These are phyloP conservation scores for Danaus plexippus DNA, from an alignment of 1,140 invertebrate genomes.

Conservation along the genomic window DNA sequence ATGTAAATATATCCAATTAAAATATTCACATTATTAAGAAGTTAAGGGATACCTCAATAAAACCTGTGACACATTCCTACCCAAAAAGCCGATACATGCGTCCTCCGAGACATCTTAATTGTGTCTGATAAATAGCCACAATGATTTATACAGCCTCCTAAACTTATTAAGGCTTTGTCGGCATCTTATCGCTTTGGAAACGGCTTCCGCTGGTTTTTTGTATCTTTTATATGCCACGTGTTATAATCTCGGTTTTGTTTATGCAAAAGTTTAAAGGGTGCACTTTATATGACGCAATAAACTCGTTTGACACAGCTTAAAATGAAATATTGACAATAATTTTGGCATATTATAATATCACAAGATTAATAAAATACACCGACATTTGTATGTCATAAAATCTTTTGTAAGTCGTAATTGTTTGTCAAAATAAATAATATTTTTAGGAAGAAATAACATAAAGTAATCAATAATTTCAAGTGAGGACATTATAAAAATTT, in stretches of 20 bases:
- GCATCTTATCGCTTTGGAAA: constrained; percentile 40
- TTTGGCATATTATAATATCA: constrained; percentile 6
- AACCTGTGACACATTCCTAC: constrained; percentile 34
- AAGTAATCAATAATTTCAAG: too few species aligned
- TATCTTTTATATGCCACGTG: constrained; percentile 21
- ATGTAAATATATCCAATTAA: constrained; percentile 2
- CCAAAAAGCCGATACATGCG: constrained; percentile 25
- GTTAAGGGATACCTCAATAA: constrained; percentile 25
- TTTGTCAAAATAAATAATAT: too few species aligned
- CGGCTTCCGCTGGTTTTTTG: constrained; percentile 34
- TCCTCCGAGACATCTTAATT: constrained; percentile 45
- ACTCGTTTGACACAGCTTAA: too few species aligned
- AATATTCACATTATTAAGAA: background rate
- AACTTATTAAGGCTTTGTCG: constrained; percentile 47
- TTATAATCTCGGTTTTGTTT: constrained; percentile 21
- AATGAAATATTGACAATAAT: too few species aligned
- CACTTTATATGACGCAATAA: too few species aligned
- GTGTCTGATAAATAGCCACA: constrained; percentile 38
- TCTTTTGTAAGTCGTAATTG: too few species aligned
- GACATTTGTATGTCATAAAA: too few species aligned
- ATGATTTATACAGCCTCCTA: constrained; percentile 50
- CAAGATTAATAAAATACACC: too few species aligned
- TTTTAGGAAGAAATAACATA: too few species aligned
- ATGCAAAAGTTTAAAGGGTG: constrained; percentile 3
- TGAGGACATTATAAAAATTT: background rate